Evolutionary conservation across 2,113 vertebrate genomes (phyloP).

Genomic region (Eubucco bourcierii): DNA sequence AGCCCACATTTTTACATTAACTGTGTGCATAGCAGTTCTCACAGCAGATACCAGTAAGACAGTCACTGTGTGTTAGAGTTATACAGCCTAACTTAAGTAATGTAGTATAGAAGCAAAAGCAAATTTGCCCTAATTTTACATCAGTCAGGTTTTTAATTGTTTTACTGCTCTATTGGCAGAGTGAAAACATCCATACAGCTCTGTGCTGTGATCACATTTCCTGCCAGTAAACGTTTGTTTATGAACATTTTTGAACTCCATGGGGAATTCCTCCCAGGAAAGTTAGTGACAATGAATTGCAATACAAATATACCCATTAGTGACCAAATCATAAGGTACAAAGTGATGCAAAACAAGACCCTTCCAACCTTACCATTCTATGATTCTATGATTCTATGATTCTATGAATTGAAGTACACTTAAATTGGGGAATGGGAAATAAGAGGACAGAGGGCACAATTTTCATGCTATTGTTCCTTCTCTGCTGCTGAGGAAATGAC

Average conservation of each 20-base stretch:
- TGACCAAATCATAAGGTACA: conserved; percentile 39
- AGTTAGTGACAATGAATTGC: conserved; percentile 17
- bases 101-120: neutral
- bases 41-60: neutral
- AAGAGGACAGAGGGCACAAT: neutral
- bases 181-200: neutral
- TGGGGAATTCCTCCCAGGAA: neutral
- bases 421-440: neutral
- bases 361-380: no score
- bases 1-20: neutral
- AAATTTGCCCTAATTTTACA: conserved; percentile 5
- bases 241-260: neutral
- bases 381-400: no score
- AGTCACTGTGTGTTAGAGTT: neutral
- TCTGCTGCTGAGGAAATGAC: conserved; percentile 8
- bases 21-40: neutral
- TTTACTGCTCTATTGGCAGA: conserved; percentile 3
- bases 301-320: conserved; percentile 16
- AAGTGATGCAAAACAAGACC: conserved; percentile 30
- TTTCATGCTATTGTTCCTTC: neutral
- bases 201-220: neutral
- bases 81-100: neutral
- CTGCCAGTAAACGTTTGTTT: conserved; percentile 19
- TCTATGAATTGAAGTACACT: neutral
- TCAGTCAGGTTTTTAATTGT: conserved; percentile 49